phyloP scores from a whole-genome alignment of 1,140 invertebrate genomes.

The Halesus radiatus region DNA sequence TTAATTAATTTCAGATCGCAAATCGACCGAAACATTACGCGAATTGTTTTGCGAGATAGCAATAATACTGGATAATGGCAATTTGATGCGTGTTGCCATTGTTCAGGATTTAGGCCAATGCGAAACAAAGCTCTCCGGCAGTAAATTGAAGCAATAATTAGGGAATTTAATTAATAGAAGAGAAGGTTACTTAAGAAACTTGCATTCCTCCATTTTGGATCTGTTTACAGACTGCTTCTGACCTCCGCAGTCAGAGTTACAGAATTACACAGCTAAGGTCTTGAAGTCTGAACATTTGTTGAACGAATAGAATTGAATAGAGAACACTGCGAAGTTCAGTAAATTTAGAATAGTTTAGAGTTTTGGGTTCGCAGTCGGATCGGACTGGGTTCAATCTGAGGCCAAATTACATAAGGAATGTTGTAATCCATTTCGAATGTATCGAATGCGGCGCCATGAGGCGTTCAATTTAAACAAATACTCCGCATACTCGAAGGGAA shows the following conservation, averaged over 20 bases:
- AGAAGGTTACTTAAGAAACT: not conserved
- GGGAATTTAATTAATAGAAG: constrained; percentile 12
- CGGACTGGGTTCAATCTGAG: constrained; percentile 2
- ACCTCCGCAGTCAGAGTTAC: not conserved
- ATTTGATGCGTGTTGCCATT: too few species aligned
- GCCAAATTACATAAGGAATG: constrained; percentile 34
- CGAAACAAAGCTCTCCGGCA: too few species aligned
- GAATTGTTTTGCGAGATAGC: too few species aligned
- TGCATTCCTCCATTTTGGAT: constrained; percentile 5
- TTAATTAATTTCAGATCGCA: too few species aligned
- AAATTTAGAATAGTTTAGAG: constrained; percentile 18
- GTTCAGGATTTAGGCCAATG: too few species aligned
- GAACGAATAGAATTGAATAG: too few species aligned
- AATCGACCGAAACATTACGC: too few species aligned
- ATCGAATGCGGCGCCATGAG: constrained; percentile 28
- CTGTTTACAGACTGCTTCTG: constrained; percentile 3
- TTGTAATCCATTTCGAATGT: constrained; percentile 38
- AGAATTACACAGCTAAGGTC: not conserved
- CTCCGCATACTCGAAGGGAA: not conserved
- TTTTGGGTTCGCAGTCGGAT: constrained; percentile 9
- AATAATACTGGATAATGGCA: too few species aligned
- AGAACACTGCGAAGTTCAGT: not conserved
- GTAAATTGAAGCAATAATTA: not conserved
- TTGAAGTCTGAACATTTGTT: not conserved
- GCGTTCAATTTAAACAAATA: constrained; percentile 35